Evolutionary conservation across 2,113 vertebrate species (phyloP), one percentile per base, ranked within the genome.

Genomic region (Chlorodrepanis virens): DNA sequence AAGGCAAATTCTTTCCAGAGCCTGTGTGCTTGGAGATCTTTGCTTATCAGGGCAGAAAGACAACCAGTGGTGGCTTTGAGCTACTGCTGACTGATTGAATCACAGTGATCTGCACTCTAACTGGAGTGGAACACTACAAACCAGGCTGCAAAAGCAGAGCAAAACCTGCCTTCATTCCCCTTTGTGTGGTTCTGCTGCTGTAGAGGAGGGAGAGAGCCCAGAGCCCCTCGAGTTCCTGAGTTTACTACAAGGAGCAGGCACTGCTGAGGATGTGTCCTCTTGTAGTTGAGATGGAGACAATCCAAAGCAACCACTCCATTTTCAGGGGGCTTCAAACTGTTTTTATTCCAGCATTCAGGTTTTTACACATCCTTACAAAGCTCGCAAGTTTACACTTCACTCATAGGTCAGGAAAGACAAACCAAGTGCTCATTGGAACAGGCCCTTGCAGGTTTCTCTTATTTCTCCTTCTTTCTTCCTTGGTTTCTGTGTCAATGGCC

Each of bases 21-120:
- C 77, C 77, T 68, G 16, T 94, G 81, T 75, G 60, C 89, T 93
- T 85, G 47, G 70, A 95, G 56, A 89, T 96, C 79, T 91, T 91
- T 97, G 97, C 94, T 98, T 97, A 98, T 97, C 97, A 96, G 97
- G 90, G 97, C 97, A 97, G 96, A 98, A 98, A 83, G 82, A 96
- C 89, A 96, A 97, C 97, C 83, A 95, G 94, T 83, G 94, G 94
- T 97, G 97, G 96, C 97, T 98, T 93, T 97, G 93, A 98, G 97
- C 97, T 97, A 97, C 95, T 85, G 91, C 97, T 97, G 97, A 97
- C 96, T 86, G 90, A 94, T 95, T 96, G 85, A 96, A 97, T 98
- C 97, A 97, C 78, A 28, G 33, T 91, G 96, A 97, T 96, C 93
- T 92, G 72, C 67, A 13, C 74, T 92, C 89, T 35, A 93, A 87